Percentiles rank a stretch among this genome's conserved stretches.
Conservation (phyloP, 2,113 vertebrate species). For the Bubo bubo region DNA sequence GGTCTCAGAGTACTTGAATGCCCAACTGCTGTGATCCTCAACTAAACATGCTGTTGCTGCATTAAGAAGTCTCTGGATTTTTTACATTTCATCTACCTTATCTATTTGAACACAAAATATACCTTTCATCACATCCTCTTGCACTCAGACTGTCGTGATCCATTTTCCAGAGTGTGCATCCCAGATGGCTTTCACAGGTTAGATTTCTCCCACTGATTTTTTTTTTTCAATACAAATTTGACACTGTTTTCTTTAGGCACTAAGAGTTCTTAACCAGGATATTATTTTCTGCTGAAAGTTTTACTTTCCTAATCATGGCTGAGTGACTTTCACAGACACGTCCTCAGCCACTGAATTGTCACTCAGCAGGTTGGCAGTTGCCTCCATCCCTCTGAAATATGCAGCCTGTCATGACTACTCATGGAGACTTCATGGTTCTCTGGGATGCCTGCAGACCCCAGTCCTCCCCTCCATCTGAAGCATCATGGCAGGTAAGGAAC, state of each 20-base stretch:
- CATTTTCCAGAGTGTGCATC: slow-evolving; percentile 19
- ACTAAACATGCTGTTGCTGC: fast-evolving
- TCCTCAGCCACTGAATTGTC: neutral
- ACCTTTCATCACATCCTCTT: neutral
- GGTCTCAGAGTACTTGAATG: neutral
- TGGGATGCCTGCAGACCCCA: neutral
- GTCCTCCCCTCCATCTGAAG: fast-evolving
- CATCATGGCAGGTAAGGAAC: fast-evolving
- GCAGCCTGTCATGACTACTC: neutral
- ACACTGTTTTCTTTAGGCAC: neutral
- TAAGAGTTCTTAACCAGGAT: neutral
- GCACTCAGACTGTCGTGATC: neutral
- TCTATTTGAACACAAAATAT: neutral
- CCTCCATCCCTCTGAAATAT: neutral
- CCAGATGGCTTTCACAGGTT: slow-evolving; percentile 38
- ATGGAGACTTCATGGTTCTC: neutral
- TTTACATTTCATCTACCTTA: neutral
- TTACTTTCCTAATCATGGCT: neutral
- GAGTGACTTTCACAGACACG: slow-evolving; percentile 13
- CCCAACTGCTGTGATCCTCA: neutral
- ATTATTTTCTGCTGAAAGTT: slow-evolving; percentile 27
- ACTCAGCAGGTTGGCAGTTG: neutral
- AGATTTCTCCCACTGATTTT: neutral
- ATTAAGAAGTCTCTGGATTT: neutral
- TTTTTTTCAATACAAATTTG: neutral